These are phyloP conservation scores for Arremon aurantiirostris DNA, from an alignment of 2,797 vertebrate species.

Conservation along the genomic window DNA sequence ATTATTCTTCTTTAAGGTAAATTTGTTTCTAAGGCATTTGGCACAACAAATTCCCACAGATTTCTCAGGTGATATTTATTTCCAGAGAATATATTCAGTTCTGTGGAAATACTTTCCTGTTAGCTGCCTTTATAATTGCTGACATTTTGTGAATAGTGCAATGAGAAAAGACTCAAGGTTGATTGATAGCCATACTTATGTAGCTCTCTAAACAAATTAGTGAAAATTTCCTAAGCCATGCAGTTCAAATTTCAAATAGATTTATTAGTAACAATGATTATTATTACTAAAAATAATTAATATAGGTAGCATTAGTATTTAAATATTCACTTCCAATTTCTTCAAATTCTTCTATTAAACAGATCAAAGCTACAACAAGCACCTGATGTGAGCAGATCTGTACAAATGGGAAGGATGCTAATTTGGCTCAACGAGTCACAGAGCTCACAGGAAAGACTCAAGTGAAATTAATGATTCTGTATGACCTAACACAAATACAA, in stretches of 20 bases:
- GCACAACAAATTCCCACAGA: neutral
- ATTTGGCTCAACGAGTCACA: neutral
- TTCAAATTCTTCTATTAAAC: neutral
- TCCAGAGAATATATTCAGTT: neutral
- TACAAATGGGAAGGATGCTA: neutral
- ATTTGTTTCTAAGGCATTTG: neutral
- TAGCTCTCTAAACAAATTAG: neutral
- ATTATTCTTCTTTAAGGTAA: neutral
- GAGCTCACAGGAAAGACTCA: neutral
- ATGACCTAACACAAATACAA: neutral
- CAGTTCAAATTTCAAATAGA: neutral
- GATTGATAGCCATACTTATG: neutral
- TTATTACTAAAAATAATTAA: neutral
- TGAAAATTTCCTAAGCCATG: neutral
- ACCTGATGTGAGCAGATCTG: neutral
- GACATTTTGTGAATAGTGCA: neutral
- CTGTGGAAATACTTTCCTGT: neutral
- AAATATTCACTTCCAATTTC: neutral
- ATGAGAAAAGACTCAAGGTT: neutral
- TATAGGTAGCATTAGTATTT: neutral
- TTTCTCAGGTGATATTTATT: neutral
- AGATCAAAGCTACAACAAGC: neutral
- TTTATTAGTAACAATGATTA: neutral
- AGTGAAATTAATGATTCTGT: neutral
- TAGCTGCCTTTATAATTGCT: neutral